Base-by-base conservation (phyloP, 2,113 vertebrate species). In the Solea solea region DNA sequence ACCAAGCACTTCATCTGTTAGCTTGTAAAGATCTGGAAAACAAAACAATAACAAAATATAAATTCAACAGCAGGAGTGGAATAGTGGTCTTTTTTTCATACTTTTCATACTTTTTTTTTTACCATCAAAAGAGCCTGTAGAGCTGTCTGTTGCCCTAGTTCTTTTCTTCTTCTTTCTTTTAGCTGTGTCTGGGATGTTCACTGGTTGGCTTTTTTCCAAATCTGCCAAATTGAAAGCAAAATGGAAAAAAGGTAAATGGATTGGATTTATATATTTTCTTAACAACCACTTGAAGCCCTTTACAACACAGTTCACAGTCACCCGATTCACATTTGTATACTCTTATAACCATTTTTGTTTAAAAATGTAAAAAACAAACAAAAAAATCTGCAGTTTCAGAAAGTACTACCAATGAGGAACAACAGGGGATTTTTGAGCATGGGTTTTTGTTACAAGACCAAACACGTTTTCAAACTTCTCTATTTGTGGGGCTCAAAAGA, bases 151-250 rank as follows among this genome's bases (percentile, higher is more conserved):
- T 10, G 95, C 94, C 83, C 94, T 93, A 14, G 93, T 92, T 75
- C 94, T 95, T 79, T 98, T 98, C 86, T 98, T 98, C 93, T 97
- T 99, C 79, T 90, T 97, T 73, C 93, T 93, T 87, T 95, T 96
- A 52, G 90, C 91, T 51, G 83, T 88, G 55, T 95, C 95, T 72
- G 90, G 84, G 80, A 98, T 95, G 68, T 93, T 92, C 74, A 98
- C 83, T 72, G 95, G 94, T 76, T 96, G 94, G 71, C 95, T 98
- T 92, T 91, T 95, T 84, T 96, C 95, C 82, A 94, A 94, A 56
- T 94, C 96, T 96, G 87, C 25, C 16, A 56, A 46, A 46, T 11
- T 46, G 13, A 3, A 46, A 12, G 3, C 58, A 62, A 28, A 9
- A 74, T 21, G 62, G n/a, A 82, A 25, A 67, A 69, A 46, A 6